These are phyloP conservation scores for Pachydiplax longipennis DNA, from an alignment of 2,888 invertebrate genomes.

Conservation along the genomic window DNA sequence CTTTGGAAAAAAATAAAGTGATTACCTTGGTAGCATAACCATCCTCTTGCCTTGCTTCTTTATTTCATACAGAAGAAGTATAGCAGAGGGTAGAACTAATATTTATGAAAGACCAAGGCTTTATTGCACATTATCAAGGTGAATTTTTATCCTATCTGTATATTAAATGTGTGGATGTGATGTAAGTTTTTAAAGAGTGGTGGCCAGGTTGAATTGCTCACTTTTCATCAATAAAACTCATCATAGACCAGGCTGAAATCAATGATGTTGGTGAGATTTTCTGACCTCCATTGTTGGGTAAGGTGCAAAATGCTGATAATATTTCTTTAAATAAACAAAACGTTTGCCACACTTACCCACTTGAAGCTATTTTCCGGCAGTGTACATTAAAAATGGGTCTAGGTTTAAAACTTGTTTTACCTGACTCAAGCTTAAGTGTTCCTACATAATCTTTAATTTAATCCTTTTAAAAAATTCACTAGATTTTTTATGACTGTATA, in stretches of 20 bases:
- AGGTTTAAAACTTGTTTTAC: background rate
- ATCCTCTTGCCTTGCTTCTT: constrained; percentile 29
- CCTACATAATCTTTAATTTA: background rate
- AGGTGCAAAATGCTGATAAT: background rate
- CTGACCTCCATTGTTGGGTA: background rate
- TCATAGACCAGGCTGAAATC: background rate
- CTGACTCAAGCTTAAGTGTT: background rate
- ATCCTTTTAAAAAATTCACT: background rate
- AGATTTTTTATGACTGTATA: no score
- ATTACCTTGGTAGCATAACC: background rate
- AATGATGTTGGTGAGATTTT: background rate
- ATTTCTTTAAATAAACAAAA: background rate
- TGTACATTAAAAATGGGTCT: background rate
- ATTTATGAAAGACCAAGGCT: background rate
- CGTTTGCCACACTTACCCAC: background rate
- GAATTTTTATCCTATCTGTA: background rate
- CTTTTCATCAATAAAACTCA: background rate
- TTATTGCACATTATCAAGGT: background rate
- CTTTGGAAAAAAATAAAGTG: background rate
- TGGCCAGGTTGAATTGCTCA: background rate
- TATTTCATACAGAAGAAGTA: background rate
- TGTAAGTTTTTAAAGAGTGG: background rate
- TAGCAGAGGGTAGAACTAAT: background rate
- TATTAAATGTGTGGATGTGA: background rate
- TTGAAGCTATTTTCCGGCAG: background rate